These are phyloP conservation scores for Polypterus bichir DNA, from an alignment of 2,113 vertebrate species.

Conservation along the genomic window DNA sequence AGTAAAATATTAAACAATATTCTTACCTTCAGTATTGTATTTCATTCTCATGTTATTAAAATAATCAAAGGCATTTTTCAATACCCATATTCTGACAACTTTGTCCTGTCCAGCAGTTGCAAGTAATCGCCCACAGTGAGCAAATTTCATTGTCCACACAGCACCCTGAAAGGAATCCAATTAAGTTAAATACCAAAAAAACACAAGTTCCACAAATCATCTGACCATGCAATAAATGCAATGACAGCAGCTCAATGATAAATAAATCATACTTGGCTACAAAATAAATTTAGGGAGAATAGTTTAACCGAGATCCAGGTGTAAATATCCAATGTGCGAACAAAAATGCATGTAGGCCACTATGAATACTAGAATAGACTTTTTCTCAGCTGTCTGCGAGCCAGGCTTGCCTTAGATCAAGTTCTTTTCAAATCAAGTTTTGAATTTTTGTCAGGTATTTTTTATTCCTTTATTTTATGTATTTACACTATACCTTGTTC, in stretches of 20 bases:
- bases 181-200: background rate
- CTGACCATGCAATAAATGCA: conserved; percentile 11
- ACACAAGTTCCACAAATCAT: background rate
- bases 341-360: no score
- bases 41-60: conserved; percentile 98
- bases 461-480: no score
- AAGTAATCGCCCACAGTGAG: conserved; percentile 86
- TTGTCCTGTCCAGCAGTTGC: conserved; percentile 94
- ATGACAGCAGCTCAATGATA: conserved; percentile 7
- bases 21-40: conserved; percentile 92
- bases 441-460: no score
- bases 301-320: no score
- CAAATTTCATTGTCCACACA: conserved; percentile 99
- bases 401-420: no score
- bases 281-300: no score
- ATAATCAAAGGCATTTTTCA: conserved; percentile 94
- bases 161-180: conserved; percentile 63
- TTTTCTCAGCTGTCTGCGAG: no score
- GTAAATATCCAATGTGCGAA: no score
- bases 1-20: background rate
- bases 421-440: no score
- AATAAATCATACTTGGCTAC: no score
- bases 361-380: no score
- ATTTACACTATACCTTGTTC: no score
- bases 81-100: conserved; percentile 90